These are phyloP conservation scores for Varecia variegata DNA, from an alignment of 2,797 vertebrate genomes.

Conservation along the genomic window DNA sequence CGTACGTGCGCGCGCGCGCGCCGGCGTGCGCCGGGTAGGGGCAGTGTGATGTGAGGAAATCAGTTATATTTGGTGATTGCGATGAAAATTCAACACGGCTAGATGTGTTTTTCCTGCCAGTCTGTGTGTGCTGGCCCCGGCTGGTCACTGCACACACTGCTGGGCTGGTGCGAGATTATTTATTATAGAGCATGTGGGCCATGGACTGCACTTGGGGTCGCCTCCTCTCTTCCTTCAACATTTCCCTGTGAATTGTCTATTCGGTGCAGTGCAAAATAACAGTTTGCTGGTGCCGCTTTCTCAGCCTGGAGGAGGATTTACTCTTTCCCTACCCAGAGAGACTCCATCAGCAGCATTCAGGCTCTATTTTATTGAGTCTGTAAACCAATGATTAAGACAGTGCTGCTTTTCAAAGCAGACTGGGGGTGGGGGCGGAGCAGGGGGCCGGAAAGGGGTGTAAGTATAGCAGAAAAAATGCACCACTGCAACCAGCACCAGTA, in stretches of 20 bases:
- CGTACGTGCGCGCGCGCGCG: background rate
- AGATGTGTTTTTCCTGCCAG: slow-evolving; percentile 78
- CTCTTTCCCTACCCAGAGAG: slow-evolving; percentile 68
- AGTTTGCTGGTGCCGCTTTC: slow-evolving; percentile 55
- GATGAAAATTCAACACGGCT: slow-evolving; percentile 68
- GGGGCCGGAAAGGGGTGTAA: slow-evolving; percentile 41
- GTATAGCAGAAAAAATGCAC: slow-evolving; percentile 74
- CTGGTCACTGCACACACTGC: slow-evolving; percentile 77
- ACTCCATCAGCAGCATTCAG: slow-evolving; percentile 81
- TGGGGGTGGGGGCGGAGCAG: background rate
- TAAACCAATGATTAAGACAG: slow-evolving; percentile 80
- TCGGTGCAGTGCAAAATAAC: slow-evolving; percentile 80
- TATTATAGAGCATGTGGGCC: slow-evolving; percentile 81
- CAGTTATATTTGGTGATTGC: slow-evolving; percentile 73
- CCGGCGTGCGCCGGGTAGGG: background rate
- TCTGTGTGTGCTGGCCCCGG: slow-evolving; percentile 74
- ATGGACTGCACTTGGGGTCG: slow-evolving; percentile 81
- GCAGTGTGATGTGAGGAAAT: slow-evolving; percentile 48
- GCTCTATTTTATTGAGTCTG: slow-evolving; percentile 73
- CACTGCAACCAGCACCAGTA: slow-evolving; percentile 73
- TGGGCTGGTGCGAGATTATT: slow-evolving; percentile 80
- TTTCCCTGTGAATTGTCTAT: slow-evolving; percentile 84
- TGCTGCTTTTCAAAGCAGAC: slow-evolving; percentile 75
- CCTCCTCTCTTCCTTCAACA: slow-evolving; percentile 75
- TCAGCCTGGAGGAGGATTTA: slow-evolving; percentile 80